A percentile compares a stretch with the other conserved stretches of the same genome.
These are phyloP conservation scores for Sarcoramphus papa DNA, from an alignment of 2,797 vertebrate species.

Conservation along the genomic window DNA sequence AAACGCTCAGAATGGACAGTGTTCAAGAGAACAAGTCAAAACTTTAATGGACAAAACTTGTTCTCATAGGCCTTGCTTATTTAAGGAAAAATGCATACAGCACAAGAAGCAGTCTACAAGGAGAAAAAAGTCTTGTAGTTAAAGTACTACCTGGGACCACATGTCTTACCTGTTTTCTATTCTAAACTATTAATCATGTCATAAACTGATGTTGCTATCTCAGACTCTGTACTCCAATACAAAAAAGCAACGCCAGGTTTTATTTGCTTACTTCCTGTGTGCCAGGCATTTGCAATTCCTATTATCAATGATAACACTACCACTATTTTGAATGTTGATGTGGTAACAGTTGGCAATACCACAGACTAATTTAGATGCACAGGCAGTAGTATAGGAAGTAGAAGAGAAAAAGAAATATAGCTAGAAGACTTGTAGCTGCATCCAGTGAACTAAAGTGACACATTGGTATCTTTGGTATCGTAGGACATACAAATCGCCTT, in stretches of 20 bases:
- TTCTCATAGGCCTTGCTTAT: not conserved
- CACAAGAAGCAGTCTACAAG: not conserved
- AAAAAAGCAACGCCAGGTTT: not conserved
- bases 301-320: not conserved
- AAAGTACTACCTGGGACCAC: not conserved
- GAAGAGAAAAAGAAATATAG: not conserved
- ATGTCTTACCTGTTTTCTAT: not conserved
- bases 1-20: not conserved
- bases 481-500: not conserved
- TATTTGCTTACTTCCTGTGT: not conserved
- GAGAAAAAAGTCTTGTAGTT: not conserved
- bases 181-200: not conserved
- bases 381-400: not conserved
- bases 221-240: not conserved
- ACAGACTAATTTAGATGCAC: not conserved
- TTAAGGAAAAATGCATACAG: not conserved
- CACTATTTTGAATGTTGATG: not conserved
- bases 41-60: not conserved
- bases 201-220: not conserved
- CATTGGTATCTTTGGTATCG: fast-evolving
- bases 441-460: not conserved
- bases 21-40: not conserved
- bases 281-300: not conserved
- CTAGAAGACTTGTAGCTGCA: not conserved
- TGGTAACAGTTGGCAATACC: not conserved